Conservation (phyloP, 1,140 invertebrate genomes). For the Hesperophylax magnus region DNA sequence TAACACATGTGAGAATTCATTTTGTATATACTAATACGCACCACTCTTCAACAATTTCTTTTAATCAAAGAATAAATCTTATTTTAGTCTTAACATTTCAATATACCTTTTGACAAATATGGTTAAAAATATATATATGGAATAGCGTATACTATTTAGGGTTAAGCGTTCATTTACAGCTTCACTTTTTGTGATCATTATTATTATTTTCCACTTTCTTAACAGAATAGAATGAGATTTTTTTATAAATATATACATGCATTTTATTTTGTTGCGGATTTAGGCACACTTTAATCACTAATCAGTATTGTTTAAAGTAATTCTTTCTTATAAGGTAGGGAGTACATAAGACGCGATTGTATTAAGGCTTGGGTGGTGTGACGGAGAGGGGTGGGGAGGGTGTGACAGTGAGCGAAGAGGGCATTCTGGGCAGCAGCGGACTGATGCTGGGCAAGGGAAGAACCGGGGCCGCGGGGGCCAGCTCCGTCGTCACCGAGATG, state of each 20-base stretch:
- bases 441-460: slow-evolving; percentile 49
- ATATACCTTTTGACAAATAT: slow-evolving; percentile 57
- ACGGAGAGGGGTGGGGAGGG: slow-evolving; percentile 63
- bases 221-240: slow-evolving; percentile 52
- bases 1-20: slow-evolving; percentile 33
- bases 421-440: slow-evolving; percentile 78
- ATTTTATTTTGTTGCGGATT: slow-evolving; percentile 44
- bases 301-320: slow-evolving; percentile 60
- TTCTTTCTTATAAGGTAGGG: slow-evolving; percentile 44
- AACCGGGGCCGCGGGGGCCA: slow-evolving; percentile 43
- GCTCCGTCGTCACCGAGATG: slow-evolving; percentile 61
- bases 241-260: slow-evolving; percentile 54
- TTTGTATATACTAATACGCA: slow-evolving; percentile 52
- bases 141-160: slow-evolving; percentile 58
- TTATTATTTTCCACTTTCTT: slow-evolving; percentile 28
- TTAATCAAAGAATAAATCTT: slow-evolving; percentile 58
- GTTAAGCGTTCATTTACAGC: slow-evolving; percentile 57
- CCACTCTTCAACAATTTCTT: slow-evolving; percentile 57
- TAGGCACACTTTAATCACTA: slow-evolving; percentile 59
- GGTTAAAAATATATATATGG: slow-evolving; percentile 59
- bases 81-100: slow-evolving; percentile 58
- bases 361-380: slow-evolving; percentile 67
- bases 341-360: slow-evolving; percentile 52
- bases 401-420: slow-evolving; percentile 82
- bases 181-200: background rate